Evolutionary conservation across 2,113 vertebrate genomes (phyloP).

Genomic region (Lycocorax pyrrhopterus): DNA sequence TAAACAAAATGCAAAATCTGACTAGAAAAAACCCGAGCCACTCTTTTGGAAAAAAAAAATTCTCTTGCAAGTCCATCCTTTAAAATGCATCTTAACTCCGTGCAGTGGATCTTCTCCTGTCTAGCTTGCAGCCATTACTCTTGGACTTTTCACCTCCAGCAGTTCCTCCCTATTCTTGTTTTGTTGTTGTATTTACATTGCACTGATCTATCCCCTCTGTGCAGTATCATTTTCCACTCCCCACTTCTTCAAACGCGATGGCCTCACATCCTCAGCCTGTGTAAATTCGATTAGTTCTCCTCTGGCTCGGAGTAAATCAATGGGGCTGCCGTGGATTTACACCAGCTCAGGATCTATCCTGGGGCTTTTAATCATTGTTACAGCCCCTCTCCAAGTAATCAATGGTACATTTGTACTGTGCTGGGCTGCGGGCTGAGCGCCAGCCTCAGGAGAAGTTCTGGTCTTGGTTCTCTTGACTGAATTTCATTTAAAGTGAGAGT

Average conservation of each 20-base stretch:
- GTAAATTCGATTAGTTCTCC: constrained; percentile 17
- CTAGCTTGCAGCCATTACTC: not conserved
- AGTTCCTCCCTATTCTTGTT: not conserved
- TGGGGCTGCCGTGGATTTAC: not conserved
- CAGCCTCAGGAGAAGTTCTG: not conserved
- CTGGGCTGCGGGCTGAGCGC: not conserved
- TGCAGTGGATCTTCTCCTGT: not conserved
- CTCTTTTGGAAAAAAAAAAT: not conserved
- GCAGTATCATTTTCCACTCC: not conserved
- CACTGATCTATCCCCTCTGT: not conserved
- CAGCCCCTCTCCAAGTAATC: constrained; percentile 15
- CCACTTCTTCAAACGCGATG: not conserved
- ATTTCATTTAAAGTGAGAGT: not conserved
- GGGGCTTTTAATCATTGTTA: constrained; percentile 18
- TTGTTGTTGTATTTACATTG: not conserved
- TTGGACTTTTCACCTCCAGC: not conserved
- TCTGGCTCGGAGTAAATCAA: constrained; percentile 12
- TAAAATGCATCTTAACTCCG: not conserved
- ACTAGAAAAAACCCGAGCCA: not conserved
- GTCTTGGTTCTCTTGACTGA: not conserved
- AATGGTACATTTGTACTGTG: not conserved
- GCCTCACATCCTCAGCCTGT: not conserved
- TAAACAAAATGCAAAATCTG: not conserved
- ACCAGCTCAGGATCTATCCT: constrained; percentile 16
- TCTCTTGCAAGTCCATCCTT: not conserved